Percentiles rank a stretch among this genome's conserved stretches.
phyloP scores from a whole-genome alignment of 1,140 invertebrate species.

The Zaprionus camerounensis region DNA sequence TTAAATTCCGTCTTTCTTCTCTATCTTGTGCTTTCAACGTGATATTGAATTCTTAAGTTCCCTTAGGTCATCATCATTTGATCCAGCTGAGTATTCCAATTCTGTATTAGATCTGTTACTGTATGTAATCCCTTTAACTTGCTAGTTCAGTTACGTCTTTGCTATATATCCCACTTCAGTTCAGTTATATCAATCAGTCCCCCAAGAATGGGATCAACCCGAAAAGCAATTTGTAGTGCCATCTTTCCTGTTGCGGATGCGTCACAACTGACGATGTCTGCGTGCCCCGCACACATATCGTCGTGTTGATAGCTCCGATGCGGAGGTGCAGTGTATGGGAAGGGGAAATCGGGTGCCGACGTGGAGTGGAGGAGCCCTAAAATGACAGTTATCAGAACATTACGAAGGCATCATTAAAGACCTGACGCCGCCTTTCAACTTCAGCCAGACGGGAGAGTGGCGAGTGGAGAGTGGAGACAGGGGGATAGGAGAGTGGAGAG shows the following conservation, averaged over 20 bases:
- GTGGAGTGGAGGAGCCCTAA: slow-evolving; percentile 4
- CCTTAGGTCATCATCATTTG: too few species aligned
- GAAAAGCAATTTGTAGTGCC: slow-evolving; percentile 64
- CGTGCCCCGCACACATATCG: slow-evolving; percentile 47
- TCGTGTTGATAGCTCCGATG: background rate
- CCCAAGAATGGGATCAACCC: background rate
- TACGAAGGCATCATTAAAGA: slow-evolving; percentile 68
- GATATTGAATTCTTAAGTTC: too few species aligned
- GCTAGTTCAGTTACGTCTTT: too few species aligned
- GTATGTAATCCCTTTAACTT: too few species aligned
- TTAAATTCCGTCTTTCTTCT: too few species aligned
- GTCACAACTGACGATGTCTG: slow-evolving; percentile 67
- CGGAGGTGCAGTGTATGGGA: background rate
- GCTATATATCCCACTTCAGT: too few species aligned
- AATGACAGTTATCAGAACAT: slow-evolving; percentile 57
- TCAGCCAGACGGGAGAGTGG: slow-evolving; percentile 19
- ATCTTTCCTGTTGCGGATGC: slow-evolving; percentile 58
- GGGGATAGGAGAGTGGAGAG: too few species aligned
- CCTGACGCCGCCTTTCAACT: slow-evolving; percentile 49
- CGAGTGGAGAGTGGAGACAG: too few species aligned
- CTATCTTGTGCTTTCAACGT: too few species aligned
- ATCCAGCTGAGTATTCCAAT: too few species aligned
- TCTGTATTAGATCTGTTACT: too few species aligned
- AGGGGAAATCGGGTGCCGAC: background rate
- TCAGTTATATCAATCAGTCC: background rate